A percentile compares a stretch with the other conserved stretches of the same genome.
phyloP scores from a whole-genome alignment of 2,888 invertebrate genomes.

The Diachrysia chrysitis region DNA sequence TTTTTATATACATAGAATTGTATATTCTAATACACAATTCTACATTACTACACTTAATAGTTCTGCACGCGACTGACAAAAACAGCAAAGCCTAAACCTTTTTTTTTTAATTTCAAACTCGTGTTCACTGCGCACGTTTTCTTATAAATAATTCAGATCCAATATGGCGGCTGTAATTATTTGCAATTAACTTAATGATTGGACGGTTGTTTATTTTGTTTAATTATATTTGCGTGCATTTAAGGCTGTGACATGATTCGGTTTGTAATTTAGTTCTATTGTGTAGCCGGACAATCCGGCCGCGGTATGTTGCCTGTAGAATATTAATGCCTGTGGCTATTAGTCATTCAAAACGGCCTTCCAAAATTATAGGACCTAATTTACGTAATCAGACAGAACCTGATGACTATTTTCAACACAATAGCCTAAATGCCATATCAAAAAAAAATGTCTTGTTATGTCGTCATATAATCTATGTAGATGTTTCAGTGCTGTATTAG shows the following conservation, averaged over 20 bases:
- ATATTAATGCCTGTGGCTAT: neutral
- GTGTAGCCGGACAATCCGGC: neutral
- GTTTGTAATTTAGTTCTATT: neutral
- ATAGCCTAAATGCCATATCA: neutral
- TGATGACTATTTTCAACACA: neutral
- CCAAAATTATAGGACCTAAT: neutral
- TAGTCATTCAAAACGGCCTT: neutral
- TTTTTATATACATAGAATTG: too few species aligned
- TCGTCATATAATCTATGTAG: too few species aligned
- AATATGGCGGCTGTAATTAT: constrained; percentile 50
- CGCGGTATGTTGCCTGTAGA: neutral
- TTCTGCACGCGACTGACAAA: neutral
- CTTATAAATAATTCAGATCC: constrained; percentile 49
- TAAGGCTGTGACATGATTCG: constrained; percentile 7
- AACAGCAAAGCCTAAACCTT: too few species aligned
- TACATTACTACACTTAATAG: too few species aligned
- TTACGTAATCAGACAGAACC: neutral
- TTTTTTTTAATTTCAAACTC: neutral
- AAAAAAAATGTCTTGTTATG: too few species aligned
- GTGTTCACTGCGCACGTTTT: neutral
- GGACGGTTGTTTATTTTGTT: constrained; percentile 18
- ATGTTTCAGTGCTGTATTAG: too few species aligned
- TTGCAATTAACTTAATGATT: constrained; percentile 45
- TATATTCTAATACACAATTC: too few species aligned
- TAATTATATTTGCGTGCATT: constrained; percentile 22